Evolutionary conservation across 2,888 invertebrate genomes (phyloP).

Genomic region (Pandemis cinnamomeana): DNA sequence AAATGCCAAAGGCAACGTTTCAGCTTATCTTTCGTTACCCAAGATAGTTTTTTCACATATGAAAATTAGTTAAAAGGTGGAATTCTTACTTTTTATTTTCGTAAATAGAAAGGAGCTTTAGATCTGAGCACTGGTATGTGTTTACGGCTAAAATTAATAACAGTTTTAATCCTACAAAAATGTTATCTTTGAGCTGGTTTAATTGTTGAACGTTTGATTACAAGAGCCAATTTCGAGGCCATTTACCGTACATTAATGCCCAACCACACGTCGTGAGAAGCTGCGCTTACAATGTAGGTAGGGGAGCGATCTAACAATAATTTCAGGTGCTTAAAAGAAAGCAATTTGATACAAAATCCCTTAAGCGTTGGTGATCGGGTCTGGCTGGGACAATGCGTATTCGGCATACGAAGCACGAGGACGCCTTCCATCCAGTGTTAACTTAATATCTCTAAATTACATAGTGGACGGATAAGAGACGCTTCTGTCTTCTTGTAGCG

Average conservation of each 20-base stretch:
- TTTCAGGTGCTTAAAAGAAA: slow-evolving; percentile 3
- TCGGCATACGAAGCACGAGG: slow-evolving; percentile 63
- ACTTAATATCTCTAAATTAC: slow-evolving; percentile 77
- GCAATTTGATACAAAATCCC: slow-evolving; percentile 31
- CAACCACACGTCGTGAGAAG: slow-evolving; percentile 15
- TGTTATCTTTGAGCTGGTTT: not conserved
- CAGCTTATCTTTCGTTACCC: too few species aligned
- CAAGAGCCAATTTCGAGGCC: slow-evolving; percentile 16
- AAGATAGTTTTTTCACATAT: too few species aligned
- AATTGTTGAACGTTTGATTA: not conserved
- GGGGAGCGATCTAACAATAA: slow-evolving; percentile 14
- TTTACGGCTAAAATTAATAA: too few species aligned
- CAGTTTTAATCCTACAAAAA: too few species aligned
- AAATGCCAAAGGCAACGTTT: too few species aligned
- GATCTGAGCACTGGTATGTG: too few species aligned
- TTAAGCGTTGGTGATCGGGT: slow-evolving; percentile 34
- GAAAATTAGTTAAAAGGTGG: too few species aligned
- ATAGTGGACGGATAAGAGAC: slow-evolving; percentile 66
- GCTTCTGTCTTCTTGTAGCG: slow-evolving; percentile 67
- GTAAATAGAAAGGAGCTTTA: too few species aligned
- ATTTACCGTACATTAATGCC: slow-evolving; percentile 15
- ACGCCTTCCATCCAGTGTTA: slow-evolving; percentile 47
- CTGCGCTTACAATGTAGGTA: slow-evolving; percentile 15
- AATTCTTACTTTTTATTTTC: too few species aligned
- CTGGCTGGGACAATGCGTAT: slow-evolving; percentile 51